A percentile compares a stretch with the other conserved stretches of the same genome.
Conservation (phyloP, 2,113 vertebrate species). For the Ictalurus furcatus region DNA sequence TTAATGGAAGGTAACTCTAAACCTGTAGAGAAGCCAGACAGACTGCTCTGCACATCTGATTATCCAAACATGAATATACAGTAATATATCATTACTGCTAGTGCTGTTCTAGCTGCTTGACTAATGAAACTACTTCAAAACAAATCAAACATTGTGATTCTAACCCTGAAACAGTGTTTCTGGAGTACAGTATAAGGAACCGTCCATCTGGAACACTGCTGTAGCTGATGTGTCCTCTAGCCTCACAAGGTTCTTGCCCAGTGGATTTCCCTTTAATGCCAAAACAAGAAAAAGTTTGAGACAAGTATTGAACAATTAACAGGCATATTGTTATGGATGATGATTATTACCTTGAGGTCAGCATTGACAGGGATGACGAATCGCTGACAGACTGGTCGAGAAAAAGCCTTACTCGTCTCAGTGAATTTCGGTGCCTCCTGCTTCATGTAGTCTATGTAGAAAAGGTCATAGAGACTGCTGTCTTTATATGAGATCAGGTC, state of each 20-base stretch:
- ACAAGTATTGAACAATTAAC: neutral
- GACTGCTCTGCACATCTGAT: neutral
- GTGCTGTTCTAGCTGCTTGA: neutral
- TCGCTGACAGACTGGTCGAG: conserved; percentile 70
- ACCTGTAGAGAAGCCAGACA: conserved; percentile 67
- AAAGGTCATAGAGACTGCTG: conserved; percentile 84
- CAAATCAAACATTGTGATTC: neutral
- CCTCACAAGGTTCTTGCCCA: conserved; percentile 79
- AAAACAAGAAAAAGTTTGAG: neutral
- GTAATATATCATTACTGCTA: neutral
- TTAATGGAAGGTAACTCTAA: conserved; percentile 91
- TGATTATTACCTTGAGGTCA: conserved; percentile 50
- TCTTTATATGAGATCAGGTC: conserved; percentile 84
- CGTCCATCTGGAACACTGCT: conserved; percentile 80
- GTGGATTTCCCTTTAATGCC: conserved; percentile 72
- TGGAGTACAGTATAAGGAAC: conserved; percentile 77
- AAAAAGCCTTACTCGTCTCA: conserved; percentile 56
- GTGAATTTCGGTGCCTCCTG: conserved; percentile 59
- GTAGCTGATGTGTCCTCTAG: conserved; percentile 74
- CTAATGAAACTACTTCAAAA: neutral
- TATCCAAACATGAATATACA: neutral
- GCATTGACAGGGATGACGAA: conserved; percentile 80
- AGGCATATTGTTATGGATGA: neutral
- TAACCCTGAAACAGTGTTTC: conserved; percentile 82
- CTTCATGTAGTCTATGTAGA: conserved; percentile 81